A percentile compares a stretch with the other conserved stretches of the same genome.
phyloP scores from a whole-genome alignment of 2,888 invertebrate species.

The Tinea semifulvella region DNA sequence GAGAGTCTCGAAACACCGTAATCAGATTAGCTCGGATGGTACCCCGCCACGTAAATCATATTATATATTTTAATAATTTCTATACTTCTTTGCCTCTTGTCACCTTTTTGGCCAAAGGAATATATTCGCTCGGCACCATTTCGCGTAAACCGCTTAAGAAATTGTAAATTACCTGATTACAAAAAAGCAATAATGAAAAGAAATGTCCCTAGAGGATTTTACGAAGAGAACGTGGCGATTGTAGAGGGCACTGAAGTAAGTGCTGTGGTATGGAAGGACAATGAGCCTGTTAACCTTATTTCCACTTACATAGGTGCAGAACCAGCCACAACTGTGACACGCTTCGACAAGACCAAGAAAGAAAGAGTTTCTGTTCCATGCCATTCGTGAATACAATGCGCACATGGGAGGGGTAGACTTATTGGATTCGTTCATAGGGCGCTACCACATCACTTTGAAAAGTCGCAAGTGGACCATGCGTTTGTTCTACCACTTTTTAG shows the following conservation, averaged over 20 bases:
- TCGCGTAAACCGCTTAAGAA: conserved; percentile 1
- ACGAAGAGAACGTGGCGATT: conserved; percentile 14
- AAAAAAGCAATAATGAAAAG: conserved; percentile 14
- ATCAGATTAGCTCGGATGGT: not conserved
- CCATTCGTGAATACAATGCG: too few relatives aligned
- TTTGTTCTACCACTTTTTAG: too few relatives aligned
- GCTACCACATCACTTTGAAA: too few relatives aligned
- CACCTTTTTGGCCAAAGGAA: conserved; percentile 7
- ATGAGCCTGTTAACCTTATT: conserved; percentile 18
- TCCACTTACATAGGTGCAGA: conserved; percentile 19
- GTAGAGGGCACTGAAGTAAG: conserved; percentile 17
- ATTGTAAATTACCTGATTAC: conserved; percentile 7
- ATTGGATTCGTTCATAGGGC: too few relatives aligned
- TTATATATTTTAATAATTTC: conserved; percentile 12
- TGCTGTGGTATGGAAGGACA: conserved; percentile 18
- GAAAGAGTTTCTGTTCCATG: not conserved
- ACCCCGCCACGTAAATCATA: conserved; percentile 8
- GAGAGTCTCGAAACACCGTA: not conserved
- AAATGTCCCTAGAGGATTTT: conserved; percentile 15
- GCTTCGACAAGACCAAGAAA: not conserved
- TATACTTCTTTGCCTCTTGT: conserved; percentile 14
- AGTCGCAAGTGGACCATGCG: too few relatives aligned
- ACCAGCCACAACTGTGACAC: conserved; percentile 14
- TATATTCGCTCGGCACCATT: conserved; percentile 1
- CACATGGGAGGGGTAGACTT: too few relatives aligned